These are phyloP conservation scores for Drosophila demipolita DNA, from an alignment of 2,888 invertebrate genomes.

Conservation along the genomic window DNA sequence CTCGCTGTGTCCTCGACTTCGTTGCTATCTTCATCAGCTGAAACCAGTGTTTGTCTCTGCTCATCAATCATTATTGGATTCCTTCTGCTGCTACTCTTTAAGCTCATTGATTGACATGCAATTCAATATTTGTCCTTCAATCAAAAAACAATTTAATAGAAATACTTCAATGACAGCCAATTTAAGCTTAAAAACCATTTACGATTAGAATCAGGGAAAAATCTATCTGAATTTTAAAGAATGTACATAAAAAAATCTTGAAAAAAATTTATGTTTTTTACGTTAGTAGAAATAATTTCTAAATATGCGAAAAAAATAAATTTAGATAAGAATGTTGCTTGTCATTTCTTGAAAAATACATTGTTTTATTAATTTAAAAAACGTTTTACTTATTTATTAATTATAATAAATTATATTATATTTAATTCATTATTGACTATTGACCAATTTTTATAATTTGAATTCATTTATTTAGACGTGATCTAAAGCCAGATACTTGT, in stretches of 20 bases:
- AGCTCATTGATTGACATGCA: constrained; percentile 19
- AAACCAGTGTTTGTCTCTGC: not conserved
- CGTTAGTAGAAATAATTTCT: not conserved
- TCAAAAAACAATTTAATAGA: constrained; percentile 28
- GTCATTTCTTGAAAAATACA: not conserved
- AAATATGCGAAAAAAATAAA: not conserved
- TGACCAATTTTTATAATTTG: rapidly evolving
- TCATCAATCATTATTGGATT: constrained; percentile 47
- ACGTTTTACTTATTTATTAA: not conserved
- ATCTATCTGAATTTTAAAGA: not conserved
- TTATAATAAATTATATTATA: not conserved
- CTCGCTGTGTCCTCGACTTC: constrained; percentile 33
- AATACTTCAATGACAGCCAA: constrained; percentile 1
- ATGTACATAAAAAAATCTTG: not conserved
- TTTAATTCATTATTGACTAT: not conserved
- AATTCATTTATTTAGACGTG: not conserved
- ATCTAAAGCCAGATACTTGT: not conserved
- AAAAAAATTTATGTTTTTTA: rapidly evolving
- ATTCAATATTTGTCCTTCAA: constrained; percentile 32
- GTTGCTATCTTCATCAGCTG: not conserved
- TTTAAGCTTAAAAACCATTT: not conserved
- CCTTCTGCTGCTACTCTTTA: constrained; percentile 3
- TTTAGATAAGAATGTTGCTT: not conserved
- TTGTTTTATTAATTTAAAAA: not conserved
- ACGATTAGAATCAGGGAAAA: not conserved